Evolutionary conservation across 1,140 invertebrate species (phyloP).

Genomic region (Drosophila tani): DNA sequence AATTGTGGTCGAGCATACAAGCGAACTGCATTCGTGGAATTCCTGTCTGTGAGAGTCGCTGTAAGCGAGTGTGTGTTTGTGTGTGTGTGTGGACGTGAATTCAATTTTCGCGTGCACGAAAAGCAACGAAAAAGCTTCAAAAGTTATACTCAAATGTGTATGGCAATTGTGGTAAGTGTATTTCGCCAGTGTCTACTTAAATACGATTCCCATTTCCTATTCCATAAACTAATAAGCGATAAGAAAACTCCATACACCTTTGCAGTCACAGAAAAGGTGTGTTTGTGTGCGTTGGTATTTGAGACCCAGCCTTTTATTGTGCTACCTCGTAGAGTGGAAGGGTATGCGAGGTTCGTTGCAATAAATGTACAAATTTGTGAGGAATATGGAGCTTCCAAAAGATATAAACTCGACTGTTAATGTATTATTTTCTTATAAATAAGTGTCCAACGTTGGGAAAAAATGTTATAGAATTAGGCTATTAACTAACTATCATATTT

Average conservation of each 20-base stretch:
- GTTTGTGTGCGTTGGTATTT: slow-evolving; percentile 19
- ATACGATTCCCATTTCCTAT: not conserved
- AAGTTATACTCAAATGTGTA: slow-evolving; percentile 83
- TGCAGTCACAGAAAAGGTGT: not conserved
- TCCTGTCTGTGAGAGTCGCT: slow-evolving; percentile 34
- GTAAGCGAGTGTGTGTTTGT: slow-evolving; percentile 20
- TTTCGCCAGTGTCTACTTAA: too few species aligned
- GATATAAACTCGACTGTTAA: too few species aligned
- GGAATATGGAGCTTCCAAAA: not conserved
- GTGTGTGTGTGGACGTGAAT: slow-evolving; percentile 63
- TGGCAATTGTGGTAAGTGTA: slow-evolving; percentile 80
- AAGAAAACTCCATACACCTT: not conserved
- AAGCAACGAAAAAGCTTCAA: slow-evolving; percentile 69
- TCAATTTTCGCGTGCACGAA: slow-evolving; percentile 62
- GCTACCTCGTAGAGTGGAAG: slow-evolving; percentile 2
- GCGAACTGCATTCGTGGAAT: slow-evolving; percentile 54
- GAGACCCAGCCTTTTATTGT: not conserved
- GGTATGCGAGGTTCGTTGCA: not conserved
- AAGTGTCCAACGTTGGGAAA: not conserved
- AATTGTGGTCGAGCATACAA: slow-evolving; percentile 23
- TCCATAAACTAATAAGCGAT: slow-evolving; percentile 1
- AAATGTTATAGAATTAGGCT: not conserved
- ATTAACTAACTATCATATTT: not conserved
- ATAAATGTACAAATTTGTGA: not conserved
- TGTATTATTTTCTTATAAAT: not conserved